Percentiles rank a stretch among this genome's conserved stretches.
Evolutionary conservation across 2,888 invertebrate species (phyloP).

Genomic region (Nemoura dubitans): DNA sequence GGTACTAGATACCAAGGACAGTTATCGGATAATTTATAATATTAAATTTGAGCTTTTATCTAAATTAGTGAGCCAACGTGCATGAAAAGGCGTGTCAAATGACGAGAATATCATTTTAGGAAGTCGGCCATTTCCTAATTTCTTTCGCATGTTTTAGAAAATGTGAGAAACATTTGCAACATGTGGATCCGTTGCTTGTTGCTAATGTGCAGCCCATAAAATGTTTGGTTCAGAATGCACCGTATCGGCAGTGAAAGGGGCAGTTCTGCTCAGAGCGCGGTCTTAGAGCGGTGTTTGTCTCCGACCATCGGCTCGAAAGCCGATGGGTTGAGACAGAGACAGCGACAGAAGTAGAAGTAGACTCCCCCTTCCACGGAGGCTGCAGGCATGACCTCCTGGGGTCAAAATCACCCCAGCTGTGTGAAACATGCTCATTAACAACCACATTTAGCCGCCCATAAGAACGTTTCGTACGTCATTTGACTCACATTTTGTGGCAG

Average conservation of each 20-base stretch:
- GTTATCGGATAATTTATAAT: neutral
- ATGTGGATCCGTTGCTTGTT: neutral
- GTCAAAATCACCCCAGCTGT: constrained; percentile 20
- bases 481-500: neutral
- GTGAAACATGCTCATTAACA: constrained; percentile 32
- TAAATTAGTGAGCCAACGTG: neutral
- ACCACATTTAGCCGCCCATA: neutral
- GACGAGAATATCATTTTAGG: neutral
- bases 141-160: neutral
- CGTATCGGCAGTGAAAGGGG: neutral
- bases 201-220: neutral
- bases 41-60: neutral
- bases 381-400: neutral
- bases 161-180: neutral
- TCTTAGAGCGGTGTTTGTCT: too few relatives aligned
- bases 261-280: neutral
- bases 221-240: neutral
- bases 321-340: neutral
- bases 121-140: neutral
- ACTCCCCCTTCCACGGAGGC: neutral
- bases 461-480: constrained; percentile 17
- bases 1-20: neutral
- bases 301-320: too few relatives aligned
- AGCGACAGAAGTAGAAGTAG: too few relatives aligned
- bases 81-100: neutral